Percentiles rank a stretch among this genome's conserved stretches.
Evolutionary conservation across 2,888 invertebrate genomes (phyloP).

Genomic region (Disparrhopalites patrizii): DNA sequence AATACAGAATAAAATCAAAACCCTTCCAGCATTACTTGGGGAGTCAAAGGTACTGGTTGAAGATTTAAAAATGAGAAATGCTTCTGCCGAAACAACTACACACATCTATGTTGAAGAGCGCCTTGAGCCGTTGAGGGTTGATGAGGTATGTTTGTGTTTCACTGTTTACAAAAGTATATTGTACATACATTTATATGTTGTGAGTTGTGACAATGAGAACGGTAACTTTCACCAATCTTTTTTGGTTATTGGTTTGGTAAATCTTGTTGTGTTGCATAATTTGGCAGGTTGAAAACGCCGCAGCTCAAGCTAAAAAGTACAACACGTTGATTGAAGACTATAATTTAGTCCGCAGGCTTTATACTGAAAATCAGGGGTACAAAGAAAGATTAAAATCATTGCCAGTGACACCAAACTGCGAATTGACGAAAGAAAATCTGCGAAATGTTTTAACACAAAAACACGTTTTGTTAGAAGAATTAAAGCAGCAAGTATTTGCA

Average conservation of each 20-base stretch:
- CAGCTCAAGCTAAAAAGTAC: not conserved
- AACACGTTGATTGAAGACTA: not conserved
- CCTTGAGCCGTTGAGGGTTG: too few species aligned
- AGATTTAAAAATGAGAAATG: too few species aligned
- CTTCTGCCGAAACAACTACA: too few species aligned
- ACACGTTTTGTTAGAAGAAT: not conserved
- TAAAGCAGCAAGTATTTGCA: not conserved
- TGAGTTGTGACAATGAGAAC: too few species aligned
- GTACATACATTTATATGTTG: too few species aligned
- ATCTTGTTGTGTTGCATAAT: too few species aligned
- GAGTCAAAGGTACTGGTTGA: not conserved
- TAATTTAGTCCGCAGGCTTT: not conserved
- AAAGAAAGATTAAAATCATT: not conserved
- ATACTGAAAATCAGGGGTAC: not conserved
- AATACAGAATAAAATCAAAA: not conserved
- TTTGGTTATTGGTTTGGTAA: too few species aligned
- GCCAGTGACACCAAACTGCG: not conserved
- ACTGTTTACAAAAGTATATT: too few species aligned
- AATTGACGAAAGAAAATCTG: not conserved
- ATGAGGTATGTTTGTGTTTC: too few species aligned
- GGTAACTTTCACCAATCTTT: too few species aligned
- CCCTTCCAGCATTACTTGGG: not conserved
- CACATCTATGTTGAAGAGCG: too few species aligned
- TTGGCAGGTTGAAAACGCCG: not conserved
- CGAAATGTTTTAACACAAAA: not conserved